Evolutionary conservation across 2,113 vertebrate species (phyloP), one percentile per base, ranked within the genome.

Genomic region (Macroglossus sobrinus): DNA sequence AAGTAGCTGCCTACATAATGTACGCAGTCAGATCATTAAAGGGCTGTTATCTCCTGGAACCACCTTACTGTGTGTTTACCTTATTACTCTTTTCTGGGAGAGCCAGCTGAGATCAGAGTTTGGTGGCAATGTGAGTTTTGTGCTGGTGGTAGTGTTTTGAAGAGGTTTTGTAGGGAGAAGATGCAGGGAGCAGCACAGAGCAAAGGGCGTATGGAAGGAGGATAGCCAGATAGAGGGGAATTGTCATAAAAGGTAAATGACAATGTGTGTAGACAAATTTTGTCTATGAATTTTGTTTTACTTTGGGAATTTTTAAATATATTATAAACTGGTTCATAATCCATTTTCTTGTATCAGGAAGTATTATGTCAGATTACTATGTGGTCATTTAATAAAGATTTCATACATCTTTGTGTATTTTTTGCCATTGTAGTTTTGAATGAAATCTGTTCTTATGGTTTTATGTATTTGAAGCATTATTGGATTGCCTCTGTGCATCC

Each of bases 381-480:
- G 61, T 85, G 78, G 33, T 93, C 68, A 81, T 43, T 93, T 91
- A 89, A 71, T 96, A 80, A 95, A 81, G 33, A 87, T 59, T 89
- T 86, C 96, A 24, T 89, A 13, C 19, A 61, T 75, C 13, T 96
- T 92, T 43, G 16, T 40, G 35, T 69, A 81, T 76, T 66, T 45
- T 81, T 95, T 93, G 55, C 82, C 21, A 80, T 96, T 91, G 26
- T 55, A 59, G 68, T 89, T 84, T 89, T 91, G 35, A 96, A 53
- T 78, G 8, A 66, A 93, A 71, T 57, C 21, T 75, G 4, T 94
- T 95, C 11, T 89, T 84, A 61, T 22, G 18, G 14, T 91, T 89
- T 92, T 86, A 74, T 47, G 22, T 81, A 43, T 81, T 63, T 92
- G 57, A 82, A 4, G 10, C 35, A 84, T 88, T 93, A 69, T 26